phyloP scores from a whole-genome alignment of 1,140 invertebrate genomes.

The Drosophila tsacasi region DNA sequence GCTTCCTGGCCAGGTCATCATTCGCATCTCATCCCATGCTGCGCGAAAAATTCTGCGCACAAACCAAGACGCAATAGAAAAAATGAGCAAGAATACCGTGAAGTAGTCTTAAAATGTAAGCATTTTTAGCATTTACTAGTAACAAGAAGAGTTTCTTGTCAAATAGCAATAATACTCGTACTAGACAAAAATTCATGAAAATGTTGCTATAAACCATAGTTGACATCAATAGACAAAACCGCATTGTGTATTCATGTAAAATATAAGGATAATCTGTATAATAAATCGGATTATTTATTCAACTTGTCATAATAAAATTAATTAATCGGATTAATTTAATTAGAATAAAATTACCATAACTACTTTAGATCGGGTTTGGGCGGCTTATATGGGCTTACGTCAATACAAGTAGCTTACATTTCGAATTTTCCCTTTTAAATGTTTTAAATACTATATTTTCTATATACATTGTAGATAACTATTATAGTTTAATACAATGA shows the following conservation, averaged over 20 bases:
- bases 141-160: not conserved
- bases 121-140: not conserved
- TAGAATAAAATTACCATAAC: constrained; percentile 4
- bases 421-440: not conserved
- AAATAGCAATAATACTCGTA: too few species aligned
- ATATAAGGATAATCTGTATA: not conserved
- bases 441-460: not conserved
- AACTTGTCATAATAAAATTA: not conserved
- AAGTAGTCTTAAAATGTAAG: constrained; percentile 14
- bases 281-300: not conserved
- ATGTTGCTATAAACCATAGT: not conserved
- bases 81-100: not conserved
- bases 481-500: not conserved
- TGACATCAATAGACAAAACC: not conserved
- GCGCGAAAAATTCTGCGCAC: constrained; percentile 56
- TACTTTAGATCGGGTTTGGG: not conserved
- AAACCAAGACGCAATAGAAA: constrained; percentile 50
- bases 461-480: too few species aligned
- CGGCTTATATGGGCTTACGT: not conserved
- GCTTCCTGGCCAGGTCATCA: constrained; percentile 33
- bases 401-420: not conserved
- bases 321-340: constrained; percentile 9
- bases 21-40: constrained; percentile 44
- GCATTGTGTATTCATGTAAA: not conserved
- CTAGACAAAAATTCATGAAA: too few species aligned